Conservation (phyloP, 2,888 invertebrate genomes). For the Rotaria macrura region DNA sequence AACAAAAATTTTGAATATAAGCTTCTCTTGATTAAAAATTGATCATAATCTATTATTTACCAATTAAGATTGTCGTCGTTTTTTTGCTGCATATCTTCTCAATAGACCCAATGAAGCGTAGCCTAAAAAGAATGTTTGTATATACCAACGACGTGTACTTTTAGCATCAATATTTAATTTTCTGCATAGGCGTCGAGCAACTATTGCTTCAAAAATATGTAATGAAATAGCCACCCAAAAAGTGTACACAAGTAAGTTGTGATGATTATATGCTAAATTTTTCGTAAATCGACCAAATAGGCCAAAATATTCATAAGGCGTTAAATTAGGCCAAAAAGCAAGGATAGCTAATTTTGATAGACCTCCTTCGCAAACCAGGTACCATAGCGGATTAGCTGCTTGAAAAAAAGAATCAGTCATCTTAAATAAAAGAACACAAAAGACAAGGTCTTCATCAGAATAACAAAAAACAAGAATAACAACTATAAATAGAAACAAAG, state of each 20-base stretch:
- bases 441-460: not conserved
- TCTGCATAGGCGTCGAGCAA: not conserved
- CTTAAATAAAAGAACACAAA: not conserved
- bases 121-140: not conserved
- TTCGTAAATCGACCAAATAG: not conserved
- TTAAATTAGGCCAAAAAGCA: not conserved
- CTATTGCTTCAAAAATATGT: not conserved
- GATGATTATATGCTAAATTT: not conserved
- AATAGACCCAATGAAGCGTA: not conserved
- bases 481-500: not conserved
- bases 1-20: too few relatives aligned
- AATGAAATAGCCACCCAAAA: not conserved
- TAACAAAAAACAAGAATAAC: not conserved
- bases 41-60: not conserved
- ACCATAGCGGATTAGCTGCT: not conserved
- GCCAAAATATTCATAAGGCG: not conserved
- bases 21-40: too few relatives aligned
- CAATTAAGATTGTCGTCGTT: not conserved
- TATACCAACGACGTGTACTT: not conserved
- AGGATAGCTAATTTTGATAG: not conserved
- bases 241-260: not conserved
- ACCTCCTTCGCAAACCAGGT: not conserved
- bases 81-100: not conserved
- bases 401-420: not conserved
- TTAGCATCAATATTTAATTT: not conserved